Evolutionary conservation across 2,113 vertebrate genomes (phyloP).

Genomic region (Mormyrus iriodes): DNA sequence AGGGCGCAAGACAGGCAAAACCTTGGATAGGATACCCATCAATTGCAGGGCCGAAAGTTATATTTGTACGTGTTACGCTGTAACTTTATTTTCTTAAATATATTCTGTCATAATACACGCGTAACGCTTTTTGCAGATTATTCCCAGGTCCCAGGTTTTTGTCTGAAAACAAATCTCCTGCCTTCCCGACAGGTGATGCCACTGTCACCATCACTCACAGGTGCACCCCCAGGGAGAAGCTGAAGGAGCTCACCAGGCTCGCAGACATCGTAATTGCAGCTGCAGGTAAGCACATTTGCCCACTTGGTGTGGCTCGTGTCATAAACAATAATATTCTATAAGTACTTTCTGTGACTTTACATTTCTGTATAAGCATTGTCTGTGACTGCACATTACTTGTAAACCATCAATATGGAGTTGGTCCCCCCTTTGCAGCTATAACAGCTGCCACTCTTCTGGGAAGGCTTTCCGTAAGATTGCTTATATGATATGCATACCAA

Average conservation of each 20-base stretch:
- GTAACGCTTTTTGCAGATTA: background rate
- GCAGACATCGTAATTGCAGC: conserved; percentile 79
- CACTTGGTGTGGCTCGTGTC: background rate
- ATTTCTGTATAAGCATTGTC: background rate
- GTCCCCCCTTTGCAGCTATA: background rate
- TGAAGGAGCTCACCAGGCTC: conserved; percentile 69
- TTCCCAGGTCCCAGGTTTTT: background rate
- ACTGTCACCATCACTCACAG: conserved; percentile 84
- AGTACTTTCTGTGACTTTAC: background rate
- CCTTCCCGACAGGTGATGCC: conserved; percentile 71
- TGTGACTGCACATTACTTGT: background rate
- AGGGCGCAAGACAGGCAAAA: background rate
- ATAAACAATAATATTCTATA: background rate
- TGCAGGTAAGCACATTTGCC: conserved; percentile 61
- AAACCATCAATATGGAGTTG: background rate
- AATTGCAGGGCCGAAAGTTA: background rate
- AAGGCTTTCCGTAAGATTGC: no score
- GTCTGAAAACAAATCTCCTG: background rate
- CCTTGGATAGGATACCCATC: background rate
- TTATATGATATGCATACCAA: no score
- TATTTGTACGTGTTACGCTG: background rate
- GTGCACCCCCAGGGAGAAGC: conserved; percentile 73
- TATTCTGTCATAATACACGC: background rate
- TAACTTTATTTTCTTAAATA: background rate
- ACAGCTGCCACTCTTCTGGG: no score